Conservation (phyloP, 1,140 invertebrate species). For the Trichomalopsis sarcophagae region DNA sequence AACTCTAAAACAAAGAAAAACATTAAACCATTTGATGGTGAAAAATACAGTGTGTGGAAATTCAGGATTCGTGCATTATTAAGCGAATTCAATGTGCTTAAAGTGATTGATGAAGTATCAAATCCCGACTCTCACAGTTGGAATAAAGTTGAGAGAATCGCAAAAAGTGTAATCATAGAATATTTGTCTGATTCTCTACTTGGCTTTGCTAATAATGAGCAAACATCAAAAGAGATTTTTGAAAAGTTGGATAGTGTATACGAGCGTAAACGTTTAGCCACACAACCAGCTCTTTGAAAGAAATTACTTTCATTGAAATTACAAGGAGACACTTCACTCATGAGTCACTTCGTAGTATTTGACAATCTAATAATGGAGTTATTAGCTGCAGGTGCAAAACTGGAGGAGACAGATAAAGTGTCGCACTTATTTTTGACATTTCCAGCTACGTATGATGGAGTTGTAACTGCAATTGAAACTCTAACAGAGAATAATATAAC, state of each 20-base stretch:
- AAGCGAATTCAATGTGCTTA: slow-evolving; percentile 22
- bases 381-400: slow-evolving; percentile 64
- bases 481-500: neutral
- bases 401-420: slow-evolving; percentile 56
- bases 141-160: slow-evolving; percentile 60
- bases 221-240: slow-evolving; percentile 63
- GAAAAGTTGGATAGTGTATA: slow-evolving; percentile 64
- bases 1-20: slow-evolving; percentile 24
- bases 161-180: slow-evolving; percentile 65
- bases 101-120: no score
- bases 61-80: slow-evolving; percentile 37
- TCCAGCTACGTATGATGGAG: neutral
- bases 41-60: slow-evolving; percentile 57
- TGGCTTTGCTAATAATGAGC: slow-evolving; percentile 60
- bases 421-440: neutral
- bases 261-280: no score
- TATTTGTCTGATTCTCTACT: slow-evolving; percentile 66
- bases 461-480: neutral
- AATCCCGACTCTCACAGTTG: slow-evolving; percentile 48
- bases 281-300: slow-evolving; percentile 51
- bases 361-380: slow-evolving; percentile 69
- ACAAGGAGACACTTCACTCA: slow-evolving; percentile 60
- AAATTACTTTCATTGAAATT: slow-evolving; percentile 66
- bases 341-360: slow-evolving; percentile 67
- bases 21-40: slow-evolving; percentile 55